Evolutionary conservation across 2,888 invertebrate genomes (phyloP), one percentile per base, ranked within the genome.

Genomic region (Ennomos quercinarius): DNA sequence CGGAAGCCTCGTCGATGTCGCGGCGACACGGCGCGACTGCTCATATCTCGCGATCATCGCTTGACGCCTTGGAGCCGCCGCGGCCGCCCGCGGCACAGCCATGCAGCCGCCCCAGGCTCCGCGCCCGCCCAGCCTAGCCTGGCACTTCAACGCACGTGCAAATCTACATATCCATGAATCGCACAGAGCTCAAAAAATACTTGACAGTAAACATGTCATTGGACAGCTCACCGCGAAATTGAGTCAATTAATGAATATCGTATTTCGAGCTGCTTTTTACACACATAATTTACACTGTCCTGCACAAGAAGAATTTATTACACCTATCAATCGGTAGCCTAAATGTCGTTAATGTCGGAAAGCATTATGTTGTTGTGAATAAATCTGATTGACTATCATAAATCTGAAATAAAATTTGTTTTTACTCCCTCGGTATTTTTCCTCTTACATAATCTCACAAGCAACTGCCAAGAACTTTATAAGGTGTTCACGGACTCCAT

Each of bases 1-100:
- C 92, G 91, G 92, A 91, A 91, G 91, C 89, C 80, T 81, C 68
- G 72, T 72, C 80, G 80, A 76, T 81, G 86, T 85, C 87, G 88
- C 86, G 80, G 70, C 80, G 80, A 67, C 65, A 39, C 75, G 74
- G 64, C 71, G 67, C 74, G 77, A 70, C 74, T 65, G 66, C 64
- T 70, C 74, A 63, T 75, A 72, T 70, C 78, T 75, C 80, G 78
- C 75, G 73, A 74, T 67, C 68, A 70, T 67, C 72, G 67, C 67
- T 66, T 70, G 73, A 73, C 80, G 77, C 73, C 74, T 65, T 63
- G 57, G 59, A 62, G 55, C 39, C 42, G 27, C 27, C 27, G 37
- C 39, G 50, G 50, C 50, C 55, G 11, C 54, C 64, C 59, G 67
- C 65, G 36, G 43, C 57, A 58, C 71, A 53, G 44, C 63, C 44